Conservation (phyloP, 2,113 vertebrate genomes). For the Chinchilla lanigera region DNA sequence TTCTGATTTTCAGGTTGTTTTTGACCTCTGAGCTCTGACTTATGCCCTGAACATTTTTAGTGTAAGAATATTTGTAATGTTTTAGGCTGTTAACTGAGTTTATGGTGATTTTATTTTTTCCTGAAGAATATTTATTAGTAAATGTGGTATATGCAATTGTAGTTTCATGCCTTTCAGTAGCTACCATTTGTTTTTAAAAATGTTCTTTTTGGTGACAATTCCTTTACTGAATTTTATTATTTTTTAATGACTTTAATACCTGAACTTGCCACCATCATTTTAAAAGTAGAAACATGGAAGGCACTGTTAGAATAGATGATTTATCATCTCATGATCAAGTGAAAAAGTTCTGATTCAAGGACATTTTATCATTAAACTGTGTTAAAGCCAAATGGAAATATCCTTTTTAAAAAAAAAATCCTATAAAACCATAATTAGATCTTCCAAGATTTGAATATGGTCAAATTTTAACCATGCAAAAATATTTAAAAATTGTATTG, state of each 20-base stretch:
- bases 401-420: conserved; percentile 2
- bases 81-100: conserved; percentile 1
- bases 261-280: background rate
- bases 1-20: conserved; percentile 39
- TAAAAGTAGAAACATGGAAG: conserved; percentile 12
- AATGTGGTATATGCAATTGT: background rate
- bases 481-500: conserved; percentile 13
- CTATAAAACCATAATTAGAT: background rate
- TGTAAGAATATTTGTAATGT: conserved; percentile 22
- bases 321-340: background rate
- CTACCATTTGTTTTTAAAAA: conserved; percentile 45
- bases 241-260: conserved; percentile 23
- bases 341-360: background rate
- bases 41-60: conserved; percentile 24
- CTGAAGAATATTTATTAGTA: background rate
- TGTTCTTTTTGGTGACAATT: conserved; percentile 13
- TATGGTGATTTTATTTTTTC: background rate
- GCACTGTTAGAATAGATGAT: conserved; percentile 15
- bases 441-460: background rate
- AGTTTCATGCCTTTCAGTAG: background rate
- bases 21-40: conserved; percentile 24
- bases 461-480: background rate
- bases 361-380: conserved; percentile 13
- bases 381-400: conserved; percentile 22
- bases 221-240: background rate